A percentile compares a stretch with the other conserved stretches of the same genome.
Evolutionary conservation across 2,888 invertebrate genomes (phyloP).

Genomic region (Eupithecia exiguata): DNA sequence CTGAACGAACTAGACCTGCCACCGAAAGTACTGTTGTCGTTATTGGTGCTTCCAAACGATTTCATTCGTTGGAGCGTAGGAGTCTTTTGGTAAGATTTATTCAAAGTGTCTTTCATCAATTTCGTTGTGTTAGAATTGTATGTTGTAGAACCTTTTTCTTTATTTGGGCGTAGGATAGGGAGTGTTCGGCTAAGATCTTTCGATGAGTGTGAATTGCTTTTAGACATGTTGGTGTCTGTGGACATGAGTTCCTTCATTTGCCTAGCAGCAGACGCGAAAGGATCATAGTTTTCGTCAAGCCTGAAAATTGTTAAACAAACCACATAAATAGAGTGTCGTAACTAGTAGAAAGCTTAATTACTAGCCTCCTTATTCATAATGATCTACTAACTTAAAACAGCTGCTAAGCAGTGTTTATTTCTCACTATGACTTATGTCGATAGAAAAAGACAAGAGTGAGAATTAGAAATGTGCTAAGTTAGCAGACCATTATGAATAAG

Average conservation of each 20-base stretch:
- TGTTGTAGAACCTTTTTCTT: conserved; percentile 68
- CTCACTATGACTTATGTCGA: too few relatives aligned
- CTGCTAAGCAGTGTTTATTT: too few relatives aligned
- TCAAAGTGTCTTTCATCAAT: conserved; percentile 79
- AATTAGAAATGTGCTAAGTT: too few relatives aligned
- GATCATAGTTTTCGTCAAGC: conserved; percentile 87
- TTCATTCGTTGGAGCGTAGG: conserved; percentile 80
- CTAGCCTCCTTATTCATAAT: too few relatives aligned
- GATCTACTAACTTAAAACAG: too few relatives aligned
- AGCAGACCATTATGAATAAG: too few relatives aligned
- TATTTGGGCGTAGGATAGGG: conserved; percentile 70
- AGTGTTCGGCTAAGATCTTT: conserved; percentile 76
- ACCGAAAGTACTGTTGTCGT: conserved; percentile 68
- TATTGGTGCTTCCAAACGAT: conserved; percentile 76
- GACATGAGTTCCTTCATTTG: conserved; percentile 92
- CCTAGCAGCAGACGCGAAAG: conserved; percentile 90
- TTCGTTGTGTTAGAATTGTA: conserved; percentile 71
- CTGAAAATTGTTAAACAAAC: conserved; percentile 57
- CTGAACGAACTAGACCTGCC: conserved; percentile 79
- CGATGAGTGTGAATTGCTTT: conserved; percentile 70
- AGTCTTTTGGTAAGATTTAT: conserved; percentile 82
- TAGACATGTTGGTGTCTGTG: conserved; percentile 84
- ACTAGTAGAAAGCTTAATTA: background rate
- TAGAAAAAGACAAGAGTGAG: too few relatives aligned
- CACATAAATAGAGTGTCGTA: conserved; percentile 1